Conservation (phyloP, 2,113 vertebrate genomes). For the Pluvialis apricaria region DNA sequence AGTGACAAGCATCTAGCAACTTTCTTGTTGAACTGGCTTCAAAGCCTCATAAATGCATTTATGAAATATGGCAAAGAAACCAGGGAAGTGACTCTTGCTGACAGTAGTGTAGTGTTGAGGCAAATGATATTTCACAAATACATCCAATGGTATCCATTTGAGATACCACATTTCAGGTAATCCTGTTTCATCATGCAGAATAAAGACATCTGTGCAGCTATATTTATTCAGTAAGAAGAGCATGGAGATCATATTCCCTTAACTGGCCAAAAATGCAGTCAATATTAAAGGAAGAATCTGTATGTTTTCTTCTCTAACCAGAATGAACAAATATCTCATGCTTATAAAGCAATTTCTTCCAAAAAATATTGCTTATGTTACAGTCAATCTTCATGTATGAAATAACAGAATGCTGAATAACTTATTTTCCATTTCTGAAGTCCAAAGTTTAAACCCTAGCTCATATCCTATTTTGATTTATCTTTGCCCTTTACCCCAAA, state of each 20-base stretch:
- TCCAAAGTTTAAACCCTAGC: neutral
- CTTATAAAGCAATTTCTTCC: neutral
- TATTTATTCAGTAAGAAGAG: neutral
- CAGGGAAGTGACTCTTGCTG: neutral
- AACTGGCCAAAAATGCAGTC: neutral
- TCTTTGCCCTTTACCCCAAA: neutral
- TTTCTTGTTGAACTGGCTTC: neutral
- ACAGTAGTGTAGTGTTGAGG: neutral
- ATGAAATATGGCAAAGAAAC: neutral
- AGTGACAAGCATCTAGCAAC: neutral
- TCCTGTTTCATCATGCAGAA: neutral
- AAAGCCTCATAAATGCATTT: neutral
- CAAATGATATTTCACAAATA: neutral
- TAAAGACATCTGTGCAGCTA: neutral
- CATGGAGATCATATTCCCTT: neutral
- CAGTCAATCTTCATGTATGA: neutral
- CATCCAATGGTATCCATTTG: neutral
- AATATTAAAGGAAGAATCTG: neutral
- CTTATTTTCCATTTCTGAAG: neutral
- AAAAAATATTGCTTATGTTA: neutral
- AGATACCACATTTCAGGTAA: neutral
- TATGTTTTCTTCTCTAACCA: neutral
- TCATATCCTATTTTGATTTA: neutral
- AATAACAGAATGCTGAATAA: neutral
- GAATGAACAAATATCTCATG: neutral